Base-by-base conservation (phyloP, 2,113 vertebrate species). In the Tachysurus vachellii region DNA sequence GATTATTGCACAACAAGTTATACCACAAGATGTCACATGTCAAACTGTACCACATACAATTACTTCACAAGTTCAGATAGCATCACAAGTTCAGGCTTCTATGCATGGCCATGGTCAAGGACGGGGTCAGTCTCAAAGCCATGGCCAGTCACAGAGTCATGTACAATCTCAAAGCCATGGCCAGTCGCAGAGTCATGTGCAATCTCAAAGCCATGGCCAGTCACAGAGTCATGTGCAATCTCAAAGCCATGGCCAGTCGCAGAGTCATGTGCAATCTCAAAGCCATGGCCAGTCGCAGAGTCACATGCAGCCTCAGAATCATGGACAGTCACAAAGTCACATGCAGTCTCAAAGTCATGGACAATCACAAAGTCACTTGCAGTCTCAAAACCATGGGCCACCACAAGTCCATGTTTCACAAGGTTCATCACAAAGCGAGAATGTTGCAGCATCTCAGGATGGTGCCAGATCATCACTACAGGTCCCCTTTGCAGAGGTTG, bases 401-500 rank as follows among this genome's bases (percentile, higher is more conserved):
- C 61, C 80, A 13, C 89, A 88, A 59, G 66, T 71, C 44, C 87
- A 90, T 21, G 75, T 92, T 12, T 88, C 88, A 82, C 70, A 88
- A 17, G 68, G 57, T 21, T 62, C 42, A 17, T 85, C 82, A 84
- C 85, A 88, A 50, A 80, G 17, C 61, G 83, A 89, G 56, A 84
- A 31, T 10, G 86, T 79, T 14, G 47, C 82, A 76, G 19, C 62
- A 1, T 31, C 62, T 80, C 73, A 86, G 77, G 90, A 85, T n/a
- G 57, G 57, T 26, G 61, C 84, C 7, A 87, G 53, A 8, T 50
- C 88, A 26, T 57, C 86, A 17, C 56, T 88, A 42, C 92, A 91
- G 26, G 90, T 95, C 82, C 94, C 95, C 4, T 96, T 96, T 70
- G 95, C 95, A 0, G 94, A 96, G 83, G 95, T 96, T 54, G 94